Percentiles rank a stretch among this genome's conserved stretches.
phyloP scores from a whole-genome alignment of 2,113 vertebrate species.

The Eulemur macaco region DNA sequence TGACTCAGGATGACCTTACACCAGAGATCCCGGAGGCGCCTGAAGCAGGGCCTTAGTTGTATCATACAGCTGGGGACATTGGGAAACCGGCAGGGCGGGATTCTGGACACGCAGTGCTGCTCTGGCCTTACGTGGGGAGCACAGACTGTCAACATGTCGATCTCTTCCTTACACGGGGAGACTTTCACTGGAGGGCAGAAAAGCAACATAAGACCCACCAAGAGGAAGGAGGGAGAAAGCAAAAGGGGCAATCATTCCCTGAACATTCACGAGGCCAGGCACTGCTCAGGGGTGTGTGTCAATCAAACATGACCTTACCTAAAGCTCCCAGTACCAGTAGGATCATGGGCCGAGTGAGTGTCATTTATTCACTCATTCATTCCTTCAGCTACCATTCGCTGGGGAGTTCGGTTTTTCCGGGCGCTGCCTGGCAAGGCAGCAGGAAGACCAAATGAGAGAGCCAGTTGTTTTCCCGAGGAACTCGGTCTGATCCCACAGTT shows the following conservation, averaged over 20 bases:
- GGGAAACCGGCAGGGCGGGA: fast-evolving
- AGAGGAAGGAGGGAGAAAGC: neutral
- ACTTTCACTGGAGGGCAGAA: neutral
- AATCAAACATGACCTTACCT: no score
- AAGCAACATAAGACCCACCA: neutral
- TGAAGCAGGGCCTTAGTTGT: neutral
- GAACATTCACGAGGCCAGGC: neutral
- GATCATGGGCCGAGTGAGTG: neutral
- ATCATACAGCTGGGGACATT: no score
- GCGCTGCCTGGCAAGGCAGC: neutral
- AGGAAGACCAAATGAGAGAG: neutral
- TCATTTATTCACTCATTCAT: neutral
- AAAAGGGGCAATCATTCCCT: neutral
- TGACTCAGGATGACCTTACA: neutral
- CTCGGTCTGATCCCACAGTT: neutral
- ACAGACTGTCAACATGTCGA: fast-evolving
- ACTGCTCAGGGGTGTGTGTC: no score
- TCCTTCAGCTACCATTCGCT: neutral
- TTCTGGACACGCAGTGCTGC: neutral
- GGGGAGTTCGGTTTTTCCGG: neutral
- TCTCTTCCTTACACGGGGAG: neutral
- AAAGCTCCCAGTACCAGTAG: fast-evolving
- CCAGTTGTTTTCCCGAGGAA: neutral
- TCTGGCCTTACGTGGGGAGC: fast-evolving
- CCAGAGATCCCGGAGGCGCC: neutral